Conservation (phyloP, 2,797 vertebrate genomes). For the Heterohyrax brucei region DNA sequence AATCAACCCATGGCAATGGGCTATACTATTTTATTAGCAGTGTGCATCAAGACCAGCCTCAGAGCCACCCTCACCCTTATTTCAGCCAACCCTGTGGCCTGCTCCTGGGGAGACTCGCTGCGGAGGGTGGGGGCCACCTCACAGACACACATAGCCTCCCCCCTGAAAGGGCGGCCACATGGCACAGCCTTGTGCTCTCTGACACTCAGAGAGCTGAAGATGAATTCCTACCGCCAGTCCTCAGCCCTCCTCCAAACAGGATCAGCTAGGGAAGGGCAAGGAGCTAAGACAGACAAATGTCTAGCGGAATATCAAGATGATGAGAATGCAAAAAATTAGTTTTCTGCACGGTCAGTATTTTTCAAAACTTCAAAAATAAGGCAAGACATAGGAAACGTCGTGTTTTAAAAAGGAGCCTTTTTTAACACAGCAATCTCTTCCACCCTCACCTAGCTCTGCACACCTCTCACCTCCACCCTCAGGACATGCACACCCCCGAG, state of each 20-base stretch:
- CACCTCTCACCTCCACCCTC: background rate
- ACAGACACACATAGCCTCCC: too few relatives aligned
- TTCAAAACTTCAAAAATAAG: background rate
- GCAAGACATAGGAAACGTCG: background rate
- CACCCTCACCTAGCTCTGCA: fast-evolving
- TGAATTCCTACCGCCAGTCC: background rate
- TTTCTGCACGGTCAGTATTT: background rate
- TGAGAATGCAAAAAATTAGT: fast-evolving
- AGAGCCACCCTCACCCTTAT: background rate
- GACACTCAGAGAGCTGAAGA: background rate
- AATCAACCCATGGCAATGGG: too few relatives aligned
- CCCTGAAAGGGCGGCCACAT: background rate
- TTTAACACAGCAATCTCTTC: background rate
- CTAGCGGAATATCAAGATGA: too few relatives aligned
- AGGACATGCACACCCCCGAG: too few relatives aligned
- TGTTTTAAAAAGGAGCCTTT: too few relatives aligned
- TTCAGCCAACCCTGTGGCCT: background rate
- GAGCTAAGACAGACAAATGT: background rate
- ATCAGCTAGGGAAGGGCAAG: background rate
- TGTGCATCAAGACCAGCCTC: background rate
- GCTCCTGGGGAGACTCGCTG: background rate
- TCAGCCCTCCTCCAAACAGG: background rate
- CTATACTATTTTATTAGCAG: too few relatives aligned
- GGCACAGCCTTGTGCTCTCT: background rate
- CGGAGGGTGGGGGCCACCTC: background rate